Base-by-base conservation (phyloP, 1,140 invertebrate genomes). In the Neotoxoptera formosana region DNA sequence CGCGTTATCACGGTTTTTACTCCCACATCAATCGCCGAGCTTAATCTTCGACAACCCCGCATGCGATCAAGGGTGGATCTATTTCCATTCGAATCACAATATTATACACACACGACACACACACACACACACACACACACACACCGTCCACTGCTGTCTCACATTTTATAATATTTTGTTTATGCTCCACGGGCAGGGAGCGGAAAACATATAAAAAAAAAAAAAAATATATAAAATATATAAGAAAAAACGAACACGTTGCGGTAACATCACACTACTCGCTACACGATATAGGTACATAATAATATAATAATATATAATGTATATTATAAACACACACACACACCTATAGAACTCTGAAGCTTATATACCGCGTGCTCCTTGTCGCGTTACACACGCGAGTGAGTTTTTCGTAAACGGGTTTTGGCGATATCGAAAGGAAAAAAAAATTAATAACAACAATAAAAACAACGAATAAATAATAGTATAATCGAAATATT, bases 321-420 rank as follows among this genome's bases (percentile, higher is more conserved):
- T 53, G 7, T 76, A n/a, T 76, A 76, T 76, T n/a, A 76, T 76
- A 76, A 76, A 76, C n/a, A n/a, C 30, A 76, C 60, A 76, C 60
- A n/a, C 60, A n/a, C 30, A 17, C 60, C 11, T 9, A 67, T 30
- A 67, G 60, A n/a, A 76, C 30, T n/a, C 60, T 6, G 60, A 17
- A 76, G 60, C 60, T 76, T 76, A 45, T 84, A 17, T 45, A 25
- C 60, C 30, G 60, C 23, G 83, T 41, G 83, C 83, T 76, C 30
- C 60, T 76, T n/a, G 30, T n/a, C 30, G 60, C n/a, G 60, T 88
- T 88, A 51, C n/a, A 88, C 87, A 88, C 87, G 87, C 48, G 14
- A 88, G 87, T 88, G 47, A 20, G 87, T 89, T 36, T 89, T 53
- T 87, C 17, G 45, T 87, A 89, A 89, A 89, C 87, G 25, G 51